Percentiles rank a stretch among this genome's conserved stretches.
Evolutionary conservation across 92 coral and sea anemone species (phyloP).

Genomic region (Zoanthus gigantus): DNA sequence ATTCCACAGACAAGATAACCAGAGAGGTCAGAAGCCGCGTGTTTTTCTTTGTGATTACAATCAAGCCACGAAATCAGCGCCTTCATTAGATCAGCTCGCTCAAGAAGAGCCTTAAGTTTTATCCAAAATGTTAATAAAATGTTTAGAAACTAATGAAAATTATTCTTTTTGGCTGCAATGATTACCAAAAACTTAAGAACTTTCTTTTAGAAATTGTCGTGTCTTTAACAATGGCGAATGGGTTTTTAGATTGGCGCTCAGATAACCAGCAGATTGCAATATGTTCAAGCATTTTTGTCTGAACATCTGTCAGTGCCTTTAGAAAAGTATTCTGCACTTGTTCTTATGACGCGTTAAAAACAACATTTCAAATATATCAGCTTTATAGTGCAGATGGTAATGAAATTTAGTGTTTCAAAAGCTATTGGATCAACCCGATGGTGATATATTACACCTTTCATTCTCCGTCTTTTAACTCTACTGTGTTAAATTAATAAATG

Average conservation of each 20-base stretch:
- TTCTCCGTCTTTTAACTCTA: background rate
- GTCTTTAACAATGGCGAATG: background rate
- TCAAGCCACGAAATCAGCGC: background rate
- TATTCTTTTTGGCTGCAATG: background rate
- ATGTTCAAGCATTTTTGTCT: constrained; percentile 3
- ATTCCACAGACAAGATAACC: background rate
- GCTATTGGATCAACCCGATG: background rate
- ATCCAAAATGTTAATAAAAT: too few species aligned
- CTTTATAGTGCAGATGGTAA: background rate
- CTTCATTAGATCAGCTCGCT: background rate
- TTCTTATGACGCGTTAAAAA: background rate
- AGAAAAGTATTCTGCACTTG: constrained; percentile 12
- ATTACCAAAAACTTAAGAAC: background rate
- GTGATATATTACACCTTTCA: background rate
- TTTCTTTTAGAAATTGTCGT: background rate
- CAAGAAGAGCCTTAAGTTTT: too few species aligned
- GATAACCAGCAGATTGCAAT: constrained; percentile 4
- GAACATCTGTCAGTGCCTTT: constrained; percentile 16
- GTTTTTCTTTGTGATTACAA: background rate
- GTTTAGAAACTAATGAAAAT: too few species aligned
- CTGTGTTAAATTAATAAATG: background rate
- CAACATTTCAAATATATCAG: background rate
- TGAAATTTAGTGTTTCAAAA: background rate
- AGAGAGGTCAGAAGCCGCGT: background rate
- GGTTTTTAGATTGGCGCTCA: background rate